Base-by-base conservation (phyloP, 2,797 vertebrate genomes). In the Peromyscus melanophrys region DNA sequence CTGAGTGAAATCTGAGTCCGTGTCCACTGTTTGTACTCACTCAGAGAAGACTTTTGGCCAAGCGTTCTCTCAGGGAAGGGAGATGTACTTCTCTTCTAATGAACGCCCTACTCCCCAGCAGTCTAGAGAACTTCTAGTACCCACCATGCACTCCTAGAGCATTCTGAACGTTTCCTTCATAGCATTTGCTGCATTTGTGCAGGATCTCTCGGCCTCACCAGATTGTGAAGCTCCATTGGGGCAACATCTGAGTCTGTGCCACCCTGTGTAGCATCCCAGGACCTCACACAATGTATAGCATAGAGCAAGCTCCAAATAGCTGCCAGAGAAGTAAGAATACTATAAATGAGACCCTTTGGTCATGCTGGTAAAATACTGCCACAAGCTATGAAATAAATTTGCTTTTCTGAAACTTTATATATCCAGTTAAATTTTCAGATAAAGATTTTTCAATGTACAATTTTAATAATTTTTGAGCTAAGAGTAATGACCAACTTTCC, bases 391-490 rank as follows among this genome's bases (percentile, higher is more conserved):
- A 86, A 71, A 93, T 52, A 37, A 95, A 93, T 6, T 37, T 40
- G 27, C 71, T 73, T 94, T 40, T 73, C 63, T 69, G 37, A 95
- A 90, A 67, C 25, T 63, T 84, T 73, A 59, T 88, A 61, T 61
- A 43, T 31, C 34, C 23, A 83, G 27, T 81, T 90, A 86, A 78
- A 57, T 49, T 87, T 90, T 81, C 86, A 93, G 55, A 90, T 67
- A 85, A 31, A 81, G 21, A 52, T 69, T 85, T 97, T 93, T 83
- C 55, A 91, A 10, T 49, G 31, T 9, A 82, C 3, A 2, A 55
- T 57, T 86, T 94, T 31, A 59, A 34, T 83, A 49, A 84, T 92
- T 85, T 97, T 65, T 92, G 57, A 87, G 37, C 57, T 52, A 40
- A 92, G 23, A 65, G 23, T 61, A 46, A 83, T 12, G 6, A 8